phyloP scores from a whole-genome alignment of 2,888 invertebrate genomes.

The Nomada ruficornis region DNA sequence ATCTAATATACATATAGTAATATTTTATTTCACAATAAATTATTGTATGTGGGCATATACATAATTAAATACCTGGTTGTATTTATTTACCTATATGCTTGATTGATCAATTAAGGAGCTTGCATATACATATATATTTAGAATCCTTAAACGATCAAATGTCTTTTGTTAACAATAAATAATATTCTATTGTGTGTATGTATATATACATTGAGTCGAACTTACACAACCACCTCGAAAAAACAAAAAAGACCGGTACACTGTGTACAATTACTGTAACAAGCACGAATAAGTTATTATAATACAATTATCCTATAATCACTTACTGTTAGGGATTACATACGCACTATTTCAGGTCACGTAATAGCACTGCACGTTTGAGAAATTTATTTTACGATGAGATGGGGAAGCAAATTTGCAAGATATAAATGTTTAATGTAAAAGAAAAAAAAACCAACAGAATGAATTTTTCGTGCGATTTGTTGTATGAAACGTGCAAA shows the following conservation, averaged over 20 bases:
- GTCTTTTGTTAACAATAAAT: slow-evolving; percentile 40
- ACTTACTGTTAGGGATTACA: slow-evolving; percentile 59
- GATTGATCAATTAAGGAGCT: slow-evolving; percentile 17
- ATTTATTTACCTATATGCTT: slow-evolving; percentile 40
- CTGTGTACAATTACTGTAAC: slow-evolving; percentile 24
- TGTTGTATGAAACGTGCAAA: slow-evolving; percentile 42
- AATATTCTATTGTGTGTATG: slow-evolving; percentile 37
- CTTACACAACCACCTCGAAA: slow-evolving; percentile 53
- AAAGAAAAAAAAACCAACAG: neutral
- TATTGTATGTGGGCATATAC: slow-evolving; percentile 41
- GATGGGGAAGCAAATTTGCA: neutral
- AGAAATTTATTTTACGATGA: slow-evolving; percentile 40
- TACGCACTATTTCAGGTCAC: slow-evolving; percentile 77
- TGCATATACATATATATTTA: neutral
- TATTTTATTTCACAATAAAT: slow-evolving; percentile 67
- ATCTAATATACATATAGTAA: slow-evolving; percentile 14
- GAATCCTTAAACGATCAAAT: slow-evolving; percentile 27
- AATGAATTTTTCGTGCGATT: slow-evolving; percentile 39
- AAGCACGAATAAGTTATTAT: slow-evolving; percentile 13
- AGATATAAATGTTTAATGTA: slow-evolving; percentile 21
- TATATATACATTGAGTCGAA: slow-evolving; percentile 72
- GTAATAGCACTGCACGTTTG: slow-evolving; percentile 79
- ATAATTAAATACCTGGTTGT: slow-evolving; percentile 36
- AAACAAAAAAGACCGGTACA: slow-evolving; percentile 18
- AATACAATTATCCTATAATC: slow-evolving; percentile 42